Percentiles rank a stretch among this genome's conserved stretches.
Conservation (phyloP, 2,888 invertebrate genomes). For the Tanypteryx hageni region DNA sequence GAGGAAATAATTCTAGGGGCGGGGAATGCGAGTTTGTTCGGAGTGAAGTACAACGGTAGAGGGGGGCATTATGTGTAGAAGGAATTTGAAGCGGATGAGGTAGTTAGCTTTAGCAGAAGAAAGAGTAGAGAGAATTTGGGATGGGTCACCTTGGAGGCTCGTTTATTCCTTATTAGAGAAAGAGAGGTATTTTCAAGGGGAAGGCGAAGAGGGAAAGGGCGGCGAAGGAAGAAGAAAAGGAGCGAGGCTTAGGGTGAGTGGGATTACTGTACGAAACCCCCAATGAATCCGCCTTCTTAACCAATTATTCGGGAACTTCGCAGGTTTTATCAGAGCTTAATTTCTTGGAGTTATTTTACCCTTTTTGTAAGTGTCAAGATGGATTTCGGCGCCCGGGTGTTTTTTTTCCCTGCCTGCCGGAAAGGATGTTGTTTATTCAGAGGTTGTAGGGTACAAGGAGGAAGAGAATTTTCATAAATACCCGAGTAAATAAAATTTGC, state of each 20-base stretch:
- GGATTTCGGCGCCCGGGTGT: not conserved
- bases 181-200: not conserved
- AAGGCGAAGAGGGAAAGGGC: not conserved
- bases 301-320: not conserved
- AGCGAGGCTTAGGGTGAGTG: not conserved
- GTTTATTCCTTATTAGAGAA: no score
- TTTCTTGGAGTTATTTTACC: not conserved
- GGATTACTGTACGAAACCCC: not conserved
- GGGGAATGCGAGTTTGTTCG: not conserved
- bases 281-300: not conserved
- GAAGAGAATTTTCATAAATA: no score
- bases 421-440: no score
- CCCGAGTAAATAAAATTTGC: no score
- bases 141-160: not conserved
- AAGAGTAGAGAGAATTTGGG: not conserved
- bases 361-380: not conserved
- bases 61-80: not conserved
- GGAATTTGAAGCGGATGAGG: not conserved
- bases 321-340: not conserved
- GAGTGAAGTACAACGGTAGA: not conserved
- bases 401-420: not conserved
- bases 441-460: no score
- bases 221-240: not conserved
- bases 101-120: constrained; percentile 17
- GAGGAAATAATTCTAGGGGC: constrained; percentile 25